Conservation (phyloP, 2,797 vertebrate genomes). For the Ambastaia sidthimunki region DNA sequence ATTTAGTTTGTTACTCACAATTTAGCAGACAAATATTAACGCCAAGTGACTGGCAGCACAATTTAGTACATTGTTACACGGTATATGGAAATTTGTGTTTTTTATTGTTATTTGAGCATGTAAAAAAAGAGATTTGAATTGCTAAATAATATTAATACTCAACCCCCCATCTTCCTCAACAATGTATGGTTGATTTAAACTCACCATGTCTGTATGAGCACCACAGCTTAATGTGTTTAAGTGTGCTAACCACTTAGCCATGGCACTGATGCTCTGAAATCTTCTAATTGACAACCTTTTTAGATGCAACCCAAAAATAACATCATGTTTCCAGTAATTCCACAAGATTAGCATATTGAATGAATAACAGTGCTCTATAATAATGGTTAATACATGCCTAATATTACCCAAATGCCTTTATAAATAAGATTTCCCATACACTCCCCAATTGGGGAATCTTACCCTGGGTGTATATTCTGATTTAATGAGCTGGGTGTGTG, state of each 20-base stretch:
- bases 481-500: constrained; percentile 41
- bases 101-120: not conserved
- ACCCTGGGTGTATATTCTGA: constrained; percentile 27
- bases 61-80: not conserved
- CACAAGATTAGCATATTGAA: not conserved
- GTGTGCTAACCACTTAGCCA: not conserved
- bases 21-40: not conserved
- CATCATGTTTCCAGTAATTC: not conserved
- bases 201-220: not conserved
- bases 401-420: constrained; percentile 28
- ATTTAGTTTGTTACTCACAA: not conserved
- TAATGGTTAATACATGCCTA: constrained; percentile 10
- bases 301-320: not conserved
- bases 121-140: too few relatives aligned
- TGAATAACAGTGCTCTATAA: constrained; percentile 3
- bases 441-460: constrained; percentile 11
- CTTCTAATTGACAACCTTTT: not conserved
- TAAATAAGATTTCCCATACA: constrained; percentile 9
- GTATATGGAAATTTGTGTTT: not conserved
- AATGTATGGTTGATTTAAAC: not conserved
- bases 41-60: not conserved
- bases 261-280: not conserved
- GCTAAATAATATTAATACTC: too few relatives aligned
- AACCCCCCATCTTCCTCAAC: too few relatives aligned
- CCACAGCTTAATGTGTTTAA: not conserved